Evolutionary conservation across 1,140 invertebrate species (phyloP).

Genomic region (Microplitis demolitor): DNA sequence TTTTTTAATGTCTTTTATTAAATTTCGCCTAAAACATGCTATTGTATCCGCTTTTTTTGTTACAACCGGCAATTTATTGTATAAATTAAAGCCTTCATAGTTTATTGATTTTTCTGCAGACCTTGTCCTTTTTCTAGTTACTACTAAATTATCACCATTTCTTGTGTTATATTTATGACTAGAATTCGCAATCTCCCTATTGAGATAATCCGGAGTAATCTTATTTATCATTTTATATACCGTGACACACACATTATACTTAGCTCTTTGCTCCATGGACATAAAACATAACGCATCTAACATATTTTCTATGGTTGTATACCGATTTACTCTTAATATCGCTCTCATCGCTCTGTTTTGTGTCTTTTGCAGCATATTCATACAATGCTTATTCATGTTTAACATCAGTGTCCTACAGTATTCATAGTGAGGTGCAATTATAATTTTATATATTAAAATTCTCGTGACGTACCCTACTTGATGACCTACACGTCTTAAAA

Average conservation of each 20-base stretch:
- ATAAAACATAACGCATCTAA: neutral
- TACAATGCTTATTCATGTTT: neutral
- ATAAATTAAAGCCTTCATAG: no score
- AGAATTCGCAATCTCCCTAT: neutral
- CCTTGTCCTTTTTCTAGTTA: no score
- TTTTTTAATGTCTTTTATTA: no score
- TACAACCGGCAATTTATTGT: no score
- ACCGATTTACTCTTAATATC: neutral
- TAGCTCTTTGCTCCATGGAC: neutral
- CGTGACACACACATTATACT: neutral
- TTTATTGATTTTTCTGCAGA: no score
- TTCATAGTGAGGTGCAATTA: conserved; percentile 1
- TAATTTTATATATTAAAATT: neutral
- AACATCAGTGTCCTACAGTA: neutral
- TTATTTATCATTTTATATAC: neutral
- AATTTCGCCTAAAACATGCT: no score
- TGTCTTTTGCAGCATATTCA: neutral
- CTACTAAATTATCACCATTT: neutral
- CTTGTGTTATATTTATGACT: neutral
- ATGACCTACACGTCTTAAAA: conserved; percentile 7
- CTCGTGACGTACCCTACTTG: neutral
- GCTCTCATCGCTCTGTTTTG: conserved; percentile 5
- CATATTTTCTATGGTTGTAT: neutral
- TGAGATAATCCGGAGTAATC: neutral
- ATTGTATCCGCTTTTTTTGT: no score